Conservation (phyloP, 2,888 invertebrate genomes). For the Amblyjoppa proteus region DNA sequence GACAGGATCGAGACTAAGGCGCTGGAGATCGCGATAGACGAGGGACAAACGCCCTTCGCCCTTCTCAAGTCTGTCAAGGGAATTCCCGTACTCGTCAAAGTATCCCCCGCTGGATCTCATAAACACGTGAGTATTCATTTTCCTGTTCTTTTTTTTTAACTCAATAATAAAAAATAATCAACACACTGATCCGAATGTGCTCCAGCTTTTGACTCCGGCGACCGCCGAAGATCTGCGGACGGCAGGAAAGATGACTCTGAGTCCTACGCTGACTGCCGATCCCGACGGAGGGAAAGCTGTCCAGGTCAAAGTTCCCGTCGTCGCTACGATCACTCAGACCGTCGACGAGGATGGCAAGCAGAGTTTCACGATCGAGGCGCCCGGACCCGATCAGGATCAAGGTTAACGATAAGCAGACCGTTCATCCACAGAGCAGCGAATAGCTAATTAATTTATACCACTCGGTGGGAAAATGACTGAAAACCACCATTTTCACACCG, state of each 20-base stretch:
- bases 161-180: slow-evolving; percentile 10
- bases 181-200: slow-evolving; percentile 23
- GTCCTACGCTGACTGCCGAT: slow-evolving; percentile 77
- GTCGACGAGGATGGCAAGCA: slow-evolving; percentile 86
- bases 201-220: slow-evolving; percentile 90
- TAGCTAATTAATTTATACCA: too few species aligned
- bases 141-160: slow-evolving; percentile 63
- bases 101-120: slow-evolving; percentile 81
- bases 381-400: slow-evolving; percentile 82
- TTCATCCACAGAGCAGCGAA: too few species aligned
- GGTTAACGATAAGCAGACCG: slow-evolving; percentile 71
- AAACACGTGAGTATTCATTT: slow-evolving; percentile 84
- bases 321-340: slow-evolving; percentile 87
- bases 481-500: too few species aligned
- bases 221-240: slow-evolving; percentile 90
- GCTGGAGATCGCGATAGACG: slow-evolving; percentile 88
- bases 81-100: slow-evolving; percentile 90
- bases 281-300: slow-evolving; percentile 84
- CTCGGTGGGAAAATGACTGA: too few species aligned
- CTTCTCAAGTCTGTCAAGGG: slow-evolving; percentile 89
- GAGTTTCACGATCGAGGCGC: slow-evolving; percentile 86
- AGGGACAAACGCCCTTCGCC: slow-evolving; percentile 90
- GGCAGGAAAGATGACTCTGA: slow-evolving; percentile 87
- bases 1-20: slow-evolving; percentile 90
- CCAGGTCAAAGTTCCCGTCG: slow-evolving; percentile 88